A percentile compares a stretch with the other conserved stretches of the same genome.
Conservation (phyloP, 2,888 invertebrate species). For the Schizaphis graminum region DNA sequence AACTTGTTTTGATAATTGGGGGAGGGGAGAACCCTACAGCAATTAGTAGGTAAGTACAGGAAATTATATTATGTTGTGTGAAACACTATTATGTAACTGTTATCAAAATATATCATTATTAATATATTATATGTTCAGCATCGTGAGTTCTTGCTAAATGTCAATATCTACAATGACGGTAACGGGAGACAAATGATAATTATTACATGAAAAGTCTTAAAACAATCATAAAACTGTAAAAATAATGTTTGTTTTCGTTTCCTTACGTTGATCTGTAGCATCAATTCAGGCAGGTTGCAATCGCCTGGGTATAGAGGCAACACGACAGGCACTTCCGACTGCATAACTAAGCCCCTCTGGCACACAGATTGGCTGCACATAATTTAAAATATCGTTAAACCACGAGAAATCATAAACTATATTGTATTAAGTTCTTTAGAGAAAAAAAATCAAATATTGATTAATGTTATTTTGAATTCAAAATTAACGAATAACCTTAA, state of each 20-base stretch:
- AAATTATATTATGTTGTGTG: not conserved
- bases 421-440: not conserved
- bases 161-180: not conserved
- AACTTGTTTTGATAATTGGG: not conserved
- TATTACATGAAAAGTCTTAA: not conserved
- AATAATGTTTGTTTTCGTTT: not conserved
- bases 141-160: not conserved
- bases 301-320: constrained; percentile 84
- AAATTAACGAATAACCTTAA: not conserved
- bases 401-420: not conserved
- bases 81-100: not conserved
- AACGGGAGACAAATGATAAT: not conserved
- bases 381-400: not conserved
- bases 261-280: constrained; percentile 39
- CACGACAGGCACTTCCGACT: constrained; percentile 81
- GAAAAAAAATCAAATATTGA: not conserved
- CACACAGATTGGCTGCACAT: constrained; percentile 81
- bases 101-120: not conserved
- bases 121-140: not conserved
- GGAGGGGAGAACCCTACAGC: not conserved
- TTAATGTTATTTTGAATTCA: not conserved
- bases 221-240: not conserved
- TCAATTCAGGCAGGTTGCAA: constrained; percentile 73
- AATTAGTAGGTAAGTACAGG: not conserved
- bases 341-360: constrained; percentile 80